These are phyloP conservation scores for Leptogaster cylindrica DNA, from an alignment of 2,888 invertebrate species.

Conservation along the genomic window DNA sequence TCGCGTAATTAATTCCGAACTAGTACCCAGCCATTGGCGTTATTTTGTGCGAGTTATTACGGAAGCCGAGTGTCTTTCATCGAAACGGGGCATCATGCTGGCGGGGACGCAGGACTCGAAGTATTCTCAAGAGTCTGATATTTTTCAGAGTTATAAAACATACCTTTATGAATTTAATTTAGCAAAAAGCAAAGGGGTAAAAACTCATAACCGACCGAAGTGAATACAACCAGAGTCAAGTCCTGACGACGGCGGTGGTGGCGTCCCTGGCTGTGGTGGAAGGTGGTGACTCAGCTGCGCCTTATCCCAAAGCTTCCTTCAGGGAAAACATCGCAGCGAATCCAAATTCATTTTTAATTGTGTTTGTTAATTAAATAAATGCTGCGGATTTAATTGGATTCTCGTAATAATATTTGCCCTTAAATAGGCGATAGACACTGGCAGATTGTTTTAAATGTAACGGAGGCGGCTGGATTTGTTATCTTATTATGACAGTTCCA, in stretches of 20 bases:
- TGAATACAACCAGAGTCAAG: too few relatives aligned
- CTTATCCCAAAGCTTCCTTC: constrained; percentile 43
- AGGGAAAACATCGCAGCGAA: constrained; percentile 47
- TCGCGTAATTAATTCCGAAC: constrained; percentile 46
- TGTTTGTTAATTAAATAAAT: constrained; percentile 49
- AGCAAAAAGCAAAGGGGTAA: constrained; percentile 35
- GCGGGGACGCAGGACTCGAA: constrained; percentile 2
- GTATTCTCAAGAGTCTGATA: constrained; percentile 36
- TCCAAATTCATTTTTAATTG: constrained; percentile 48
- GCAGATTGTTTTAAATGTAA: constrained; percentile 22
- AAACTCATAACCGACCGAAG: constrained; percentile 47
- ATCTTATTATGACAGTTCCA: constrained; percentile 44
- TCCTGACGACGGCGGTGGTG: constrained; percentile 30
- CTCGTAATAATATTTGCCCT: constrained; percentile 47
- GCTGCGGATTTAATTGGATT: constrained; percentile 48
- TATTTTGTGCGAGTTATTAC: constrained; percentile 36
- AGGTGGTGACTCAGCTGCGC: too few relatives aligned
- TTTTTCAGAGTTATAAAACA: constrained; percentile 43
- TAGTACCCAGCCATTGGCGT: constrained; percentile 39
- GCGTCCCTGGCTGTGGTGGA: constrained; percentile 31
- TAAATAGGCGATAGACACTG: constrained; percentile 31
- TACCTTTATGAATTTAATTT: constrained; percentile 46
- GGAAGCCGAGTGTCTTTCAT: background rate
- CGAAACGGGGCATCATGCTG: background rate
- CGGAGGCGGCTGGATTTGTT: constrained; percentile 43